Evolutionary conservation across 2,888 invertebrate genomes (phyloP).

Genomic region (Resseliella maxima): DNA sequence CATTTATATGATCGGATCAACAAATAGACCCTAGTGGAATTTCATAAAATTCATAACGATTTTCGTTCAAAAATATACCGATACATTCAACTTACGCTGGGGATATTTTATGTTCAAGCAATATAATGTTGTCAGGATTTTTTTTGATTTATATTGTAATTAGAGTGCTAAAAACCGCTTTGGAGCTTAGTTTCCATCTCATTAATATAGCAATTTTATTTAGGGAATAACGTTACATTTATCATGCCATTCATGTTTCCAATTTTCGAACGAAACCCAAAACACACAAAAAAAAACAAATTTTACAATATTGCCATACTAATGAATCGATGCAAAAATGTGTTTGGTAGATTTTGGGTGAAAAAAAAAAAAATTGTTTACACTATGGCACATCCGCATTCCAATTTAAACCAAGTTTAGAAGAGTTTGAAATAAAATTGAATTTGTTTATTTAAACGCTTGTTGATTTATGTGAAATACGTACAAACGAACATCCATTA

Average conservation of each 20-base stretch:
- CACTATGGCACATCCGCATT: background rate
- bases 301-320: background rate
- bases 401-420: background rate
- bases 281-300: background rate
- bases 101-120: background rate
- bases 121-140: background rate
- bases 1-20: background rate
- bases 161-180: conserved; percentile 15
- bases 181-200: background rate
- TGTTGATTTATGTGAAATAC: background rate
- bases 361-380: background rate
- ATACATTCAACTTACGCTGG: background rate
- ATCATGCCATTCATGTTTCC: conserved; percentile 13
- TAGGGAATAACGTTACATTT: background rate
- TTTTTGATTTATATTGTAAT: conserved; percentile 34
- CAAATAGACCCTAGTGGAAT: no score
- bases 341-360: background rate
- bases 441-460: background rate
- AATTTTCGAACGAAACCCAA: background rate
- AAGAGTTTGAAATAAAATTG: background rate
- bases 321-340: background rate
- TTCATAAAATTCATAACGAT: background rate
- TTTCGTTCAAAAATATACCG: background rate
- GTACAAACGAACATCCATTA: no score
- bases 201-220: conserved; percentile 1